Evolutionary conservation across 1,140 invertebrate genomes (phyloP).

Genomic region (Akabosia matsudoensis): DNA sequence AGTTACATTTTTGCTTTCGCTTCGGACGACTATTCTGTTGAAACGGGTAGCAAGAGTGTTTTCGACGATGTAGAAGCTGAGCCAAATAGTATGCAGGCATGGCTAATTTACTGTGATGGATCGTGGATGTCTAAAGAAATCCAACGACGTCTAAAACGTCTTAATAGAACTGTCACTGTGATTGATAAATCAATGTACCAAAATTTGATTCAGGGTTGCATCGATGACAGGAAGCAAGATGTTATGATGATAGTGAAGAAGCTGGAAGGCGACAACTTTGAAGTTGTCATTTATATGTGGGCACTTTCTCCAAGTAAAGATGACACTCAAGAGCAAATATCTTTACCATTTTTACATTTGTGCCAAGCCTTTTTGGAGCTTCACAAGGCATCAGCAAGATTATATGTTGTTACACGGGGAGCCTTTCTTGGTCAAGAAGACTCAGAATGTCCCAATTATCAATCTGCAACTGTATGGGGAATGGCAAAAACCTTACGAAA

Average conservation of each 20-base stretch:
- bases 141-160: background rate
- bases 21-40: background rate
- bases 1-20: background rate
- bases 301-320: background rate
- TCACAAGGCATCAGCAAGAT: background rate
- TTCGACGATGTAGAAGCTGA: background rate
- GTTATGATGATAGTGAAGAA: background rate
- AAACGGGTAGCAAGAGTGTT: background rate
- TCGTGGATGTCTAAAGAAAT: background rate
- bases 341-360: constrained; percentile 6
- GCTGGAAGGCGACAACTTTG: background rate
- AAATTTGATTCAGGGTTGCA: background rate
- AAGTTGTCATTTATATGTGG: background rate
- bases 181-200: background rate
- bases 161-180: background rate
- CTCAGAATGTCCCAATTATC: background rate
- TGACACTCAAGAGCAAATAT: background rate
- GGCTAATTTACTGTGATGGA: background rate
- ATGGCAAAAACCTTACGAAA: background rate
- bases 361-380: background rate
- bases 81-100: background rate
- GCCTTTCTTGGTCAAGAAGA: background rate
- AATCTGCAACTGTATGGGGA: background rate
- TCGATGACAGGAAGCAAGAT: background rate
- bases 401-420: background rate